Conservation (phyloP, 2,113 vertebrate species). For the Phyllostomus discolor region DNA sequence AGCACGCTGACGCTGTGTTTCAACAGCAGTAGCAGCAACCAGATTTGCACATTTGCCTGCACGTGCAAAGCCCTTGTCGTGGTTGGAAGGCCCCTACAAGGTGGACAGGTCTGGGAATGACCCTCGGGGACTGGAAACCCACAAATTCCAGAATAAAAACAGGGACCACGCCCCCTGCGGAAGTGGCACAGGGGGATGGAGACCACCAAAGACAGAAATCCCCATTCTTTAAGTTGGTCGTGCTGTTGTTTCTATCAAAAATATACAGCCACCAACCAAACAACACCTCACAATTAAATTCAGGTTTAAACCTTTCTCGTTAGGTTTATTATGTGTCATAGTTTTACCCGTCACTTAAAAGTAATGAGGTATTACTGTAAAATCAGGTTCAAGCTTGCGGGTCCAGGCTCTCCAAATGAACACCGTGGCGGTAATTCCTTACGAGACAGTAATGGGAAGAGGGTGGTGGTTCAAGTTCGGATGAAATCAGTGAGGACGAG, state of each 20-base stretch:
- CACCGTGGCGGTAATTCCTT: not conserved
- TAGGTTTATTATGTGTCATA: not conserved
- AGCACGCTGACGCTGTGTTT: not conserved
- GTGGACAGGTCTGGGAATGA: not conserved
- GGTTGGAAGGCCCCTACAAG: not conserved
- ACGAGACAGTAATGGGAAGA: not conserved
- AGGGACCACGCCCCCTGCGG: rapidly evolving
- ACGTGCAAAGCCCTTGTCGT: not conserved
- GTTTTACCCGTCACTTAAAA: not conserved
- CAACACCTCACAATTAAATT: not conserved
- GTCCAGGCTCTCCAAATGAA: not conserved
- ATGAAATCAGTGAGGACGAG: not conserved
- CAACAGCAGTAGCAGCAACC: not conserved
- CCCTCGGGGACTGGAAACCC: not conserved
- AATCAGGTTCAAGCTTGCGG: not conserved
- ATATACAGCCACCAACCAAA: not conserved
- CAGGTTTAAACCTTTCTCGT: not conserved
- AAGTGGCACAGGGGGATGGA: not conserved
- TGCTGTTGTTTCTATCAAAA: not conserved
- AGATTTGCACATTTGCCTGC: not conserved
- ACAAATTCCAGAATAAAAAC: not conserved
- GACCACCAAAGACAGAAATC: not conserved
- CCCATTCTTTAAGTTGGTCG: not conserved
- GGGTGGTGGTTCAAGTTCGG: not conserved
- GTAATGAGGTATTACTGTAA: not conserved